Evolutionary conservation across 2,888 invertebrate species (phyloP), one percentile per base, ranked within the genome.

Genomic region (Agrotis exclamationis): DNA sequence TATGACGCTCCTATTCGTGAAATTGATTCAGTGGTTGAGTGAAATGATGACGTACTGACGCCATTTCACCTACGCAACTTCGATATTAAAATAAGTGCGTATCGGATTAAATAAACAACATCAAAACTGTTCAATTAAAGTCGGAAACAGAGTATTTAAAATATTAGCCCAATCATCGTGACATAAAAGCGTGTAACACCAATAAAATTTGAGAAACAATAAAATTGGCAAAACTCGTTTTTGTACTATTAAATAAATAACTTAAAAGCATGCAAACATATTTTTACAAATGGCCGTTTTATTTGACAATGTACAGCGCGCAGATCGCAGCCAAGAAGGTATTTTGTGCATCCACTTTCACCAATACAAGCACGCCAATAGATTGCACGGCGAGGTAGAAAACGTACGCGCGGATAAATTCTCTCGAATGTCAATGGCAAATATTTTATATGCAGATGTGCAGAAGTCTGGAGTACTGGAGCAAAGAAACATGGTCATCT

Each of bases 281-380:
- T 82, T 85, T 85, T 83, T 76, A 74, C 67, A 79, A 81, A 80
- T 84, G 79, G 72, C 73, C 78, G 76, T 75, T 79, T 83, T 88
- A 88, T 89, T 89, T 88, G 88, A 88, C 85, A 88, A 86, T 83
- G 85, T 81, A 77, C 81, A 82, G 79, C 67, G 80, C 79, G 82
- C 84, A 84, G 85, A 90, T 85, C 83, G 87, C 84, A 84, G 83
- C 79, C 76, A 83, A 89, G 89, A 86, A 87, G 90, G 89, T 85
- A 92, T 93, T 94, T 93, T 89, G 92, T 93, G 91, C 92, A 94
- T 92, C 90, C 85, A 94, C 95, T 95, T 95, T 95, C 95, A 93
- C 95, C 93, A 83, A 91, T 92, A 90, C 85, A 89, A 91, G 89
- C 92, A 93, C 92, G 94, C 92, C 90, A 94, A 90, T 90, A 89